Evolutionary conservation across 2,888 invertebrate species (phyloP).

Genomic region (Stictocephala bisonia): DNA sequence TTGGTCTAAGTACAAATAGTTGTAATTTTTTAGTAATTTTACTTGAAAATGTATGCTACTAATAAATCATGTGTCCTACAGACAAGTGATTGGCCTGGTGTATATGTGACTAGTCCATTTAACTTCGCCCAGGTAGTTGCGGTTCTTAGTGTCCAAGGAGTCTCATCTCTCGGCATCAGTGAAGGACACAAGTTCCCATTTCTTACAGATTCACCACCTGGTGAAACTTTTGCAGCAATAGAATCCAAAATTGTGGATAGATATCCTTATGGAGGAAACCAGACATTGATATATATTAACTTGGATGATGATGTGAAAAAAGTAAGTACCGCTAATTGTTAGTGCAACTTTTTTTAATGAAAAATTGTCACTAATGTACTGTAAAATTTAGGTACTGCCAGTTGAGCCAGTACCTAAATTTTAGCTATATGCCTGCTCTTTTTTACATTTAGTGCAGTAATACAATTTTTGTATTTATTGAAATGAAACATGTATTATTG

Average conservation of each 20-base stretch:
- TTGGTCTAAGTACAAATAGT: no score
- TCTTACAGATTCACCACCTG: slow-evolving; percentile 53
- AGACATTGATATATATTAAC: slow-evolving; percentile 73
- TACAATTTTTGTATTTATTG: no score
- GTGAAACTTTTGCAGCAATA: slow-evolving; percentile 65
- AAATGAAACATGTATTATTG: no score
- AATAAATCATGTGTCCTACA: no score
- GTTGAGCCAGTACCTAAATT: no score
- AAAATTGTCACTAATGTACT: no score
- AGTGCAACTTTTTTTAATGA: slow-evolving; percentile 8
- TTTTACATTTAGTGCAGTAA: no score
- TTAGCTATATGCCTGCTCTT: no score
- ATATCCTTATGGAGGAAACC: slow-evolving; percentile 69
- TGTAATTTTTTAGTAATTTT: no score
- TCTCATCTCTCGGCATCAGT: slow-evolving; percentile 64
- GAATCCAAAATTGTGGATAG: slow-evolving; percentile 71
- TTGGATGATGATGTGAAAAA: slow-evolving; percentile 73
- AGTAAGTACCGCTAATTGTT: slow-evolving; percentile 66
- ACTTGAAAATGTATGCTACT: neutral
- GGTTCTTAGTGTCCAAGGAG: slow-evolving; percentile 77
- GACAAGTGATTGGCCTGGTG: slow-evolving; percentile 70
- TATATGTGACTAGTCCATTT: slow-evolving; percentile 78
- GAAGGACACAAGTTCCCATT: slow-evolving; percentile 69
- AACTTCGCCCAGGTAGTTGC: slow-evolving; percentile 78
- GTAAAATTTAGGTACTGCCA: no score